Base-by-base conservation (phyloP, 2,797 vertebrate genomes). In the Rallus crepitans region DNA sequence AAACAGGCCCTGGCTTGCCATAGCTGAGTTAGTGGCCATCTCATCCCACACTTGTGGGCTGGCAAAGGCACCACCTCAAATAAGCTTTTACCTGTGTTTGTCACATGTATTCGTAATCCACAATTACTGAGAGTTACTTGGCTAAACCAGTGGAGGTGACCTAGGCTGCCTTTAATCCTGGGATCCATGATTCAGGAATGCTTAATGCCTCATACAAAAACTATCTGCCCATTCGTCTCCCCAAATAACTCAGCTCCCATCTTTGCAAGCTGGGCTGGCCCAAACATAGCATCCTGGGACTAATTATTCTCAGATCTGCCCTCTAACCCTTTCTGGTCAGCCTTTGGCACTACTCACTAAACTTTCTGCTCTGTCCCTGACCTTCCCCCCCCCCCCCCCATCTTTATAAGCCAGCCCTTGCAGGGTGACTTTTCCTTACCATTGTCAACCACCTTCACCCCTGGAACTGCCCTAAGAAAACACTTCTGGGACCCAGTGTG, bases 1-100 rank as follows among this genome's bases (percentile, higher is more conserved):
- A 87, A 75, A 39, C 2, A 24, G 2, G 2, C 23, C 8, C 31
- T 0, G 0, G 18, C 30, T 45, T 59, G 16, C 33, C 0, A 1
- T 55, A 59, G 20, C 30, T 40, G 52, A 59, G 12, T 5, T 92
- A 47, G 47, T 47, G 21, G n/a, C 21, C 15, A 40, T n/a, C 28
- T 8, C 35, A 55, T 31, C 15, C 20, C 59, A 47, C 0, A 0
- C 5, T 33, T 60, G 14, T 28, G 25, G 24, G 40, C 11, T 35
- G n/a, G 16, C 47, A 80, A 68, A 85, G n/a, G 12, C 37, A 45
- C 15, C 85, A 39, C 6, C 39, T 28, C 17, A 64, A 33, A 42
- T 9, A 33, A 9, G 15, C 10, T 71, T 68, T 86, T 18, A 55
- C 27, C 27, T 9, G 0, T 35, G 25, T 68, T 90, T 86, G 28